phyloP scores from a whole-genome alignment of 2,113 vertebrate species.

The Bolborhynchus lineola region DNA sequence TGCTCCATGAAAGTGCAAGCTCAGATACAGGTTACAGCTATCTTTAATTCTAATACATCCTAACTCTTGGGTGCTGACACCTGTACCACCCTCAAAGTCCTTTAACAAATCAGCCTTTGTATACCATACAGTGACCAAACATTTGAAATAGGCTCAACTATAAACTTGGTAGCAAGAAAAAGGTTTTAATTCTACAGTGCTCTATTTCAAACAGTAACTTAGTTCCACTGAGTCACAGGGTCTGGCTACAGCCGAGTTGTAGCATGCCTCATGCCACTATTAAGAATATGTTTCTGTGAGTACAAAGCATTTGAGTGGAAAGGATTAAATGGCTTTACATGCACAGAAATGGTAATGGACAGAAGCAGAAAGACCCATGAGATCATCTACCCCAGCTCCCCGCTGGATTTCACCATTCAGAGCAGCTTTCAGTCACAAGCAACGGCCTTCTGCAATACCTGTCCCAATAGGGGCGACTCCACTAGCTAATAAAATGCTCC shows the following conservation, averaged over 20 bases:
- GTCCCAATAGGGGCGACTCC: neutral
- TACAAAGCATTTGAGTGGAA: neutral
- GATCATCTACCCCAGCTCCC: neutral
- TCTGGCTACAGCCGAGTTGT: neutral
- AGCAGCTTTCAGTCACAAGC: neutral
- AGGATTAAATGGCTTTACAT: neutral
- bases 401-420: neutral
- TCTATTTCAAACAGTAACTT: neutral
- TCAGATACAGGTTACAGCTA: neutral
- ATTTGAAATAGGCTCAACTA: neutral
- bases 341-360: neutral
- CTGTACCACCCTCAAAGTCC: neutral
- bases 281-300: neutral
- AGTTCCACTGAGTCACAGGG: neutral
- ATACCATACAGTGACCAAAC: neutral
- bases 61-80: neutral
- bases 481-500: neutral
- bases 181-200: neutral
- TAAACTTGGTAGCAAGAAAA: neutral
- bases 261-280: neutral
- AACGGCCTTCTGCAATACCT: neutral
- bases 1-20: neutral
- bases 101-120: neutral
- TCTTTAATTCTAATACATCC: neutral
- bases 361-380: neutral